phyloP scores from a whole-genome alignment of 2,888 invertebrate species.

The Cosmopolites sordidus region DNA sequence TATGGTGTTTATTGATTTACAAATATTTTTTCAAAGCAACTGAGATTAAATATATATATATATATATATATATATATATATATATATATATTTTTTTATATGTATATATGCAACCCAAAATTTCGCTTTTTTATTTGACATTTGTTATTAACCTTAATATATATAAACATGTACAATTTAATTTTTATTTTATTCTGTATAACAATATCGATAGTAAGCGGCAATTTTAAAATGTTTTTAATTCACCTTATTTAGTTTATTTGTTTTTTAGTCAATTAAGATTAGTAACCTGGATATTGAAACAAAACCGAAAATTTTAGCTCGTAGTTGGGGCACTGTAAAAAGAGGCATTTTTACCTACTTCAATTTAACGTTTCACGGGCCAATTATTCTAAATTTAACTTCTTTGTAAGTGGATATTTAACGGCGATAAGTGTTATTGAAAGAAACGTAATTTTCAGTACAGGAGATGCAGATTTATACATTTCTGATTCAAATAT shows the following conservation, averaged over 20 bases:
- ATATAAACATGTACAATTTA: conserved; percentile 8
- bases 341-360: conserved; percentile 18
- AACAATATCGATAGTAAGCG: conserved; percentile 11
- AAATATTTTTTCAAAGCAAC: too few species aligned
- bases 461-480: conserved; percentile 31
- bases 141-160: too few species aligned
- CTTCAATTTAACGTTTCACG: conserved; percentile 10
- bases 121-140: too few species aligned
- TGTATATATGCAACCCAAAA: too few species aligned
- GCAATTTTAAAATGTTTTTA: too few species aligned
- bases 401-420: conserved; percentile 23
- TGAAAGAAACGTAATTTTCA: conserved; percentile 9
- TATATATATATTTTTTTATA: too few species aligned
- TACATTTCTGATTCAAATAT: conserved; percentile 29
- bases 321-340: conserved; percentile 5
- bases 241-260: too few species aligned
- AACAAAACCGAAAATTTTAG: conserved; percentile 8
- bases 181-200: conserved; percentile 9
- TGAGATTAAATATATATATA: too few species aligned
- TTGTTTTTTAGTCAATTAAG: conserved; percentile 7
- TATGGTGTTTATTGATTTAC: too few species aligned
- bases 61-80: too few species aligned
- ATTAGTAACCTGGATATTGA: conserved; percentile 9
- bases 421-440: too few species aligned
- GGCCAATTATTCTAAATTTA: conserved; percentile 16